phyloP scores from a whole-genome alignment of 2,888 invertebrate genomes.

The Stenichneumon culpator region DNA sequence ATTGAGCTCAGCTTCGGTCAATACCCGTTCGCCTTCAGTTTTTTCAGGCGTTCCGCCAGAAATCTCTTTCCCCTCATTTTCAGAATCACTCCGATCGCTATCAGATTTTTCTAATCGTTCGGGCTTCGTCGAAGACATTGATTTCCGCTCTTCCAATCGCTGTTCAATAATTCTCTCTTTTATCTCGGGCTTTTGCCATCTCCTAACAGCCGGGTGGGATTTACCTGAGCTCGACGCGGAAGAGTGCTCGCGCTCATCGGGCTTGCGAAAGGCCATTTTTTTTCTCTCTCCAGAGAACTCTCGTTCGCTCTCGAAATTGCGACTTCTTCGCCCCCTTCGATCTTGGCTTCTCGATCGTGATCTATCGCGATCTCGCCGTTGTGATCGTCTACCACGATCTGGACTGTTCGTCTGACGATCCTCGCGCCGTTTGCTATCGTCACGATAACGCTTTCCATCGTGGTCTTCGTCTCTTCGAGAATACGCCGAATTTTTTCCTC shows the following conservation, averaged over 20 bases:
- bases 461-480: constrained; percentile 52
- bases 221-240: constrained; percentile 48
- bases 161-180: constrained; percentile 65
- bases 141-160: constrained; percentile 15
- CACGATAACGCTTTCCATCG: constrained; percentile 54
- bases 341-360: constrained; percentile 72
- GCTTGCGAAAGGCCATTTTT: constrained; percentile 76
- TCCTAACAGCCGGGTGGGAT: constrained; percentile 67
- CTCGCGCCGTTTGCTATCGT: constrained; percentile 50
- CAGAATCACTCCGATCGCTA: constrained; percentile 49
- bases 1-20: constrained; percentile 95
- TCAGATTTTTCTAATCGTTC: constrained; percentile 52
- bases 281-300: constrained; percentile 49
- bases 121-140: constrained; percentile 22
- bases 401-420: constrained; percentile 35
- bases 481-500: constrained; percentile 17
- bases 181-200: constrained; percentile 76
- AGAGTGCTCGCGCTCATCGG: constrained; percentile 71
- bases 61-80: constrained; percentile 62
- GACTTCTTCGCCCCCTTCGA: constrained; percentile 59
- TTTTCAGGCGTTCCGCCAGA: constrained; percentile 56
- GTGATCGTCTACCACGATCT: constrained; percentile 26
- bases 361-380: constrained; percentile 59
- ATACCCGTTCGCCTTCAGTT: constrained; percentile 67
- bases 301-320: constrained; percentile 65